phyloP scores from a whole-genome alignment of 2,888 invertebrate species.

The Sphecodes monilicornis region DNA sequence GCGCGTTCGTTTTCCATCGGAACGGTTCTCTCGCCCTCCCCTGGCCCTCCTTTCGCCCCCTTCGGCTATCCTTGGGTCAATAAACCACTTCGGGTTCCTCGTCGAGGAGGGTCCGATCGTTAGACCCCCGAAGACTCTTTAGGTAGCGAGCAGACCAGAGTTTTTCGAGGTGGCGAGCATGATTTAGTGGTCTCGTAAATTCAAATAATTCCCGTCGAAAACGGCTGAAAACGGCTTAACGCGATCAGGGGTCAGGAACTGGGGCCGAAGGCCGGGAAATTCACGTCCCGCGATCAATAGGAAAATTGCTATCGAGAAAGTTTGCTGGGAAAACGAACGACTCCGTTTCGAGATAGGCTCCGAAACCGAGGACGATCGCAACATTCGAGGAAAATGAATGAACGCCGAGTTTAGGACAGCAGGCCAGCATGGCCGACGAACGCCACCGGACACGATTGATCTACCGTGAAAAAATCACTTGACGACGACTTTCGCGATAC shows the following conservation, averaged over 20 bases:
- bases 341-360: background rate
- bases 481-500: no score
- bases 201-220: background rate
- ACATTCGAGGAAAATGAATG: background rate
- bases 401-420: background rate
- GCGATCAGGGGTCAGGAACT: conserved; percentile 38
- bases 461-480: no score
- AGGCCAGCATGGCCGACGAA: background rate
- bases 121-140: background rate
- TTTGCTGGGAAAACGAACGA: conserved; percentile 35
- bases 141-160: background rate
- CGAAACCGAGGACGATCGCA: background rate
- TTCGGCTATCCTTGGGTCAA: background rate
- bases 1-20: background rate
- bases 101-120: background rate
- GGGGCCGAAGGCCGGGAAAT: background rate
- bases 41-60: background rate
- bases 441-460: background rate
- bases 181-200: background rate
- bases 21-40: background rate
- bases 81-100: background rate
- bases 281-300: conserved; percentile 39
- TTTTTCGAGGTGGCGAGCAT: background rate
- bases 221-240: background rate
- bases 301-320: conserved; percentile 34